Evolutionary conservation across 2,113 vertebrate genomes (phyloP).

Genomic region (Vulpes lagopus): DNA sequence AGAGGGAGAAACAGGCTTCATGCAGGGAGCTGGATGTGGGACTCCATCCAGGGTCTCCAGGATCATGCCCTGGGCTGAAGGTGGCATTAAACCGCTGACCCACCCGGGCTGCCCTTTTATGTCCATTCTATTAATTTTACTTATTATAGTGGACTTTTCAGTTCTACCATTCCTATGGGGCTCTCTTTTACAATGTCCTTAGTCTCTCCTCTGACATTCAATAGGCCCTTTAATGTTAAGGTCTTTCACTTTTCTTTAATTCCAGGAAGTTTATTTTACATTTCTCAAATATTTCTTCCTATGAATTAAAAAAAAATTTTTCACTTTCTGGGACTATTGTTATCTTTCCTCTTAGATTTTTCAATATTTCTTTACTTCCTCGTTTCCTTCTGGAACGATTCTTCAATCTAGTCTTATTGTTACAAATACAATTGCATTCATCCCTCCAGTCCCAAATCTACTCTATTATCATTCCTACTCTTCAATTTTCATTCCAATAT

Average conservation of each 20-base stretch:
- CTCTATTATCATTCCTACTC: background rate
- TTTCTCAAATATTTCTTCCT: background rate
- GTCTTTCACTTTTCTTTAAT: background rate
- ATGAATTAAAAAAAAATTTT: background rate
- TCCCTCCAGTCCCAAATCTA: background rate
- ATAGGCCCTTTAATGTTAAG: background rate
- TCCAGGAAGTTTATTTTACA: background rate
- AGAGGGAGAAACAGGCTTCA: too few relatives aligned
- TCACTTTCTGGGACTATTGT: background rate
- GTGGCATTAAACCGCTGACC: too few relatives aligned
- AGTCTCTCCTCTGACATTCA: background rate
- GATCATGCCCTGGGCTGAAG: too few relatives aligned
- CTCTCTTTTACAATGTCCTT: background rate
- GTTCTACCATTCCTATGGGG: background rate
- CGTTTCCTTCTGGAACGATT: background rate
- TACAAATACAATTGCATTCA: background rate
- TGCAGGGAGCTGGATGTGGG: too few relatives aligned
- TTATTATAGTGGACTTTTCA: background rate
- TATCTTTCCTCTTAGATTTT: background rate
- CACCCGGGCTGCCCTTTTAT: too few relatives aligned
- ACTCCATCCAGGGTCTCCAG: too few relatives aligned
- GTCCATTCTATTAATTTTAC: background rate
- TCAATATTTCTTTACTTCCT: background rate
- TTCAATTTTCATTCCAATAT: background rate
- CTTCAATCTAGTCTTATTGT: background rate